Evolutionary conservation across 2,113 vertebrate genomes (phyloP), one percentile per base, ranked within the genome.

Genomic region (Artemisiospiza belli): DNA sequence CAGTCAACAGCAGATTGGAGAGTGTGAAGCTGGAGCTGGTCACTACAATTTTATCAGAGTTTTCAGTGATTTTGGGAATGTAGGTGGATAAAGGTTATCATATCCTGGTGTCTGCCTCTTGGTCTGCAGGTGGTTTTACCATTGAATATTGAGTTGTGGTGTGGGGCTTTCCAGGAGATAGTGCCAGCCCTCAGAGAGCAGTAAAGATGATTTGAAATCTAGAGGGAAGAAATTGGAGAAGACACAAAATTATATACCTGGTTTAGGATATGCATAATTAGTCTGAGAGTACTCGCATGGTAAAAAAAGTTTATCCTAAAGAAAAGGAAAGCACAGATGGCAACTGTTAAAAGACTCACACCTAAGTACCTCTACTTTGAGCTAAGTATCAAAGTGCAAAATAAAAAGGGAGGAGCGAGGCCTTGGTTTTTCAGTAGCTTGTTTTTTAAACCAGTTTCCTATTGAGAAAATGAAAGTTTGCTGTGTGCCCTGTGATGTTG

Each of bases 21-120:
- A 21, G 6, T 35, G 1, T 66, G 47, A 58, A 30, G 28, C 24
- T 67, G 72, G 46, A 74, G 25, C 62, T 83, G 76, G 16, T 67
- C 81, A 72, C 2, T n/a, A 10, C 0, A 0, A 11, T 41, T 87
- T n/a, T 27, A 15, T 5, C 3, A 22, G 52, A 47, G 21, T 62
- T 84, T n/a, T 66, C n/a, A 18, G 55, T 47, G 69, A 21, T 37
- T 87, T 73, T 43, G 57, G 64, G 22, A n/a, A n/a, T 2, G 1
- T 18, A 12, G 41, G 12, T 58, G 62, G 55, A 13, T 87, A 52
- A 43, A 69, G 33, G 33, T 76, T 55, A 10, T n/a, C 0, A 0
- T 64, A 5, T 41, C 4, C 0, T 51, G 6, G 21, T 73, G 49
- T 17, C 43, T 68, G 15, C 33, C 12, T 79, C 10, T 51, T 55